These are phyloP conservation scores for Podarcis muralis DNA, from an alignment of 2,113 vertebrate species.

Conservation along the genomic window DNA sequence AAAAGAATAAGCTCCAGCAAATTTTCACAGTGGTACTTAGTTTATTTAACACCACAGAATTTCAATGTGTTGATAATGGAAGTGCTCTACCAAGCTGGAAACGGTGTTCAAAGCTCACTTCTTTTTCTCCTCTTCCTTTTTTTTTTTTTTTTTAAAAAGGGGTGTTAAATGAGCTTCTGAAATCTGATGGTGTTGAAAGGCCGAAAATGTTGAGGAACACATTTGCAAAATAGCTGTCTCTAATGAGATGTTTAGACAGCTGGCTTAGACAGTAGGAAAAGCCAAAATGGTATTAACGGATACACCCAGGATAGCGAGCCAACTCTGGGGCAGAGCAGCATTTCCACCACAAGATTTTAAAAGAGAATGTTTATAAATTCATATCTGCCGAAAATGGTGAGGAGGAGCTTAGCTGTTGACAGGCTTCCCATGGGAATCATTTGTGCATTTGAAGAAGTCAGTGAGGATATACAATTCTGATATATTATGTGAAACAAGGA, in stretches of 20 bases:
- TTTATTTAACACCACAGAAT: neutral
- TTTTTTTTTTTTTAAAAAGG: neutral
- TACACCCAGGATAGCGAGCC: neutral
- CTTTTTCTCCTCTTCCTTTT: neutral
- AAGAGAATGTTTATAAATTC: neutral
- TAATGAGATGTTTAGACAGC: conserved; percentile 25
- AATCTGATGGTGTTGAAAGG: conserved; percentile 4
- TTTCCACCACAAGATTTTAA: neutral
- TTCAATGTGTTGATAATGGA: neutral
- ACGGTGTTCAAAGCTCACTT: neutral
- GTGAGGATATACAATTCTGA: neutral
- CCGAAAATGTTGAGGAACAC: neutral
- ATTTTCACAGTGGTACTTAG: neutral
- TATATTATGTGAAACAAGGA: neutral
- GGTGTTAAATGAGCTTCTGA: neutral
- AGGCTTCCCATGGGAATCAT: neutral
- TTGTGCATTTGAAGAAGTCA: neutral
- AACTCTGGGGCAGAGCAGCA: neutral
- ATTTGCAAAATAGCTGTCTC: conserved; percentile 1
- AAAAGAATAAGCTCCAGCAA: neutral
- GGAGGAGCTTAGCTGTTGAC: neutral
- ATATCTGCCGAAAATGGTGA: neutral
- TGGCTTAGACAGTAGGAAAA: neutral
- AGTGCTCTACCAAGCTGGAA: neutral
- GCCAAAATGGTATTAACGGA: neutral